A percentile compares a stretch with the other conserved stretches of the same genome.
phyloP scores from a whole-genome alignment of 2,113 vertebrate species.

The cattle (Bos taurus) region DNA sequence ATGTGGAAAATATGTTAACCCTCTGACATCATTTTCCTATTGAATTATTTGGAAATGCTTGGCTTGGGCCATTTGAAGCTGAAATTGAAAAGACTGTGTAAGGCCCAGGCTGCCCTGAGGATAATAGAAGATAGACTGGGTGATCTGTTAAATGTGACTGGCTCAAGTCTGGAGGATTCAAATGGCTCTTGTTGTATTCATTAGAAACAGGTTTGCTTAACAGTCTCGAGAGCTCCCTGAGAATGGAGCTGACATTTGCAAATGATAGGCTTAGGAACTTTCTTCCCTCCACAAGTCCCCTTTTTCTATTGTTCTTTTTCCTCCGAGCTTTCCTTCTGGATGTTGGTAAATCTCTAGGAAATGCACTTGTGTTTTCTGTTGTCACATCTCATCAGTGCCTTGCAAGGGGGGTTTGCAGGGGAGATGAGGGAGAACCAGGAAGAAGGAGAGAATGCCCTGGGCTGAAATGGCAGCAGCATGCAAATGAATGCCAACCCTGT shows the following conservation, averaged over 20 bases:
- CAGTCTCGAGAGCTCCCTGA: slow-evolving; percentile 55
- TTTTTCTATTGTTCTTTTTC: slow-evolving; percentile 75
- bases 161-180: not conserved
- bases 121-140: not conserved
- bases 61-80: slow-evolving; percentile 7
- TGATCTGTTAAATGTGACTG: slow-evolving; percentile 17
- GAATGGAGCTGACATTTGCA: slow-evolving; percentile 80
- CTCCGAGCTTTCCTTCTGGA: slow-evolving; percentile 79
- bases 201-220: slow-evolving; percentile 59
- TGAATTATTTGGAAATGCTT: not conserved
- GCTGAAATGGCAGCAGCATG: slow-evolving; percentile 78
- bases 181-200: slow-evolving; percentile 51
- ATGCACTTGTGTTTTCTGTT: slow-evolving; percentile 83
- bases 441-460: slow-evolving; percentile 75
- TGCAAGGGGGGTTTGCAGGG: slow-evolving; percentile 56
- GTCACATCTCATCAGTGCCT: slow-evolving; percentile 87
- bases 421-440: slow-evolving; percentile 17
- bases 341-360: slow-evolving; percentile 82
- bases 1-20: not conserved
- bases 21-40: not conserved
- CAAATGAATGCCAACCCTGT: slow-evolving; percentile 79
- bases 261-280: slow-evolving; percentile 77
- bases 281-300: slow-evolving; percentile 50
- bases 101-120: not conserved
- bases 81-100: slow-evolving; percentile 29